These are phyloP conservation scores for Pollenia griseotomentosa DNA, from an alignment of 2,888 invertebrate species.

Conservation along the genomic window DNA sequence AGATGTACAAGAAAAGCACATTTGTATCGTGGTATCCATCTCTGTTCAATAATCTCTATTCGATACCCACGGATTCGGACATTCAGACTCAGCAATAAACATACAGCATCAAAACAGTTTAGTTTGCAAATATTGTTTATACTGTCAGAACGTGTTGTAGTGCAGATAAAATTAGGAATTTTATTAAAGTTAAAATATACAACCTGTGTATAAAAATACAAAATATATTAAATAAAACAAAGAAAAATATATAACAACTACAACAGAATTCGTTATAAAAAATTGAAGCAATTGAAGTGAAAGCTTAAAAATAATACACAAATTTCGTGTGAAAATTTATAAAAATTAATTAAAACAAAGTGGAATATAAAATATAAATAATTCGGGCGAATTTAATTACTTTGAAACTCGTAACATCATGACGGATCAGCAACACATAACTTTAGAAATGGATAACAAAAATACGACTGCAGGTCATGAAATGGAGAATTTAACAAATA, in stretches of 20 bases:
- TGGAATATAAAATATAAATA: neutral
- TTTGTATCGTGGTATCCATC: no score
- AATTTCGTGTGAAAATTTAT: constrained; percentile 10
- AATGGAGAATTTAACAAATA: constrained; percentile 42
- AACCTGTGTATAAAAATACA: neutral
- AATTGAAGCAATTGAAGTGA: neutral
- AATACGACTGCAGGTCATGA: constrained; percentile 12
- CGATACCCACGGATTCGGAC: neutral
- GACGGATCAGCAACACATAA: constrained; percentile 52
- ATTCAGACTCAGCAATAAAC: constrained; percentile 19
- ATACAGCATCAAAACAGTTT: constrained; percentile 43
- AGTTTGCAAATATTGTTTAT: constrained; percentile 54
- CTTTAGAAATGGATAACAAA: constrained; percentile 55
- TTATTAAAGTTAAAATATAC: constrained; percentile 17
- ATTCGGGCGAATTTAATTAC: constrained; percentile 1
- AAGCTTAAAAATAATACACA: neutral
- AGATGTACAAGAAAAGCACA: no score
- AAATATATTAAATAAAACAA: constrained; percentile 22
- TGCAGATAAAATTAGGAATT: neutral
- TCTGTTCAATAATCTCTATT: constrained; percentile 18
- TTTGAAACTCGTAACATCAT: constrained; percentile 10
- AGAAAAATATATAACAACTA: constrained; percentile 3
- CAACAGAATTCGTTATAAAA: constrained; percentile 1
- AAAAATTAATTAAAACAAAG: constrained; percentile 9
- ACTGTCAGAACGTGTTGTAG: neutral